phyloP scores from a whole-genome alignment of 2,113 vertebrate species.

The Thalassarche chlororhynchos region DNA sequence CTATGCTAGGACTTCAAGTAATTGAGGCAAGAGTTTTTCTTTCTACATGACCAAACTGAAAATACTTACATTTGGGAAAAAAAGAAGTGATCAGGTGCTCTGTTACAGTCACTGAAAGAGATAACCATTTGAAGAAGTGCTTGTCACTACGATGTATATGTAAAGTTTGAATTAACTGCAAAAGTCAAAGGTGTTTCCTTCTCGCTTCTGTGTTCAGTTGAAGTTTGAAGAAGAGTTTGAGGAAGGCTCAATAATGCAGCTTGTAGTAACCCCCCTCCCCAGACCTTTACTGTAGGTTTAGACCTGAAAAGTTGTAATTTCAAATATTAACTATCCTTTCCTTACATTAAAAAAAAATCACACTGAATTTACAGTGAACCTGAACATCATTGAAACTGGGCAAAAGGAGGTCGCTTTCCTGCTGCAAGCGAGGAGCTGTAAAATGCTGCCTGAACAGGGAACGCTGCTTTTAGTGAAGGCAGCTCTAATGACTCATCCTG shows the following conservation, averaged over 20 bases:
- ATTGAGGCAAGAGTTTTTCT: background rate
- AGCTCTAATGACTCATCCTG: constrained; percentile 13
- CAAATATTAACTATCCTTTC: background rate
- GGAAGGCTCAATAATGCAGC: background rate
- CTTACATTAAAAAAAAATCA: background rate
- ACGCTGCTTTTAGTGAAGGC: background rate
- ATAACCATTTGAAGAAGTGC: background rate
- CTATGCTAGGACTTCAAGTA: background rate
- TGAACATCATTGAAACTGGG: background rate
- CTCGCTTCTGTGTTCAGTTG: fast-evolving
- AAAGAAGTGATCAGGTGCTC: background rate
- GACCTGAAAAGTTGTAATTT: background rate
- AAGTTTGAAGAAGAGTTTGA: background rate
- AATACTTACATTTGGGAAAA: fast-evolving
- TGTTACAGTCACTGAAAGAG: background rate
- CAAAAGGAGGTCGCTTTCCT: background rate
- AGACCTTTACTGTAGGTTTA: background rate
- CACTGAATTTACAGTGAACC: background rate
- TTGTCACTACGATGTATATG: fast-evolving
- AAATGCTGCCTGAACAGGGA: background rate
- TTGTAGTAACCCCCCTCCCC: background rate
- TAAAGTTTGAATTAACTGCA: background rate
- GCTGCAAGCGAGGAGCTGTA: background rate
- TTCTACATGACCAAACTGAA: background rate
- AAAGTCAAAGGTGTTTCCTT: background rate